Base-by-base conservation (phyloP, 2,888 invertebrate genomes). In the Sinotaia quadrata region DNA sequence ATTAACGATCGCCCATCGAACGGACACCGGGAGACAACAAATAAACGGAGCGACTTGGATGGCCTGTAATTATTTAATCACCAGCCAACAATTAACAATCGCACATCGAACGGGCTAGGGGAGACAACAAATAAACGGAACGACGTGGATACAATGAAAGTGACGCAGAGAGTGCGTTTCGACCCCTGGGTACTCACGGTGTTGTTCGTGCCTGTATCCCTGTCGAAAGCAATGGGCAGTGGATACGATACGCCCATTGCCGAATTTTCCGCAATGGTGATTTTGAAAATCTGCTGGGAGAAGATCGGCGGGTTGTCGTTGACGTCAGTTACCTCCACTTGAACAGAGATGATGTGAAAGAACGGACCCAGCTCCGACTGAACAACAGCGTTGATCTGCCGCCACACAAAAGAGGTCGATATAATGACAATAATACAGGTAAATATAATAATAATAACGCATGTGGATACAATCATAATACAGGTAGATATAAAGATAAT, bases 271-370 rank as follows among this genome's bases (percentile, higher is more conserved):
- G 70, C 65, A 15, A 73, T 37, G 47, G 49, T 44, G 31, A 73
- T 15, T 51, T 68, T 59, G 51, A 70, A 70, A 29, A 36, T 44
- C 3, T 54, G 37, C 60, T 73, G 69, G 29, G 68, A 56, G 58
- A 73, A 73, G 52, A 68, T 70, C n/a, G 73, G 73, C 3, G 68
- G 68, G 68, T 73, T 73, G 60, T 73, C 73, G 70, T 73, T 73
- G 44, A 73, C 61, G 47, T 73, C 73, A 27, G 57, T 59, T 21
- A 73, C 36, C 24, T 59, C 51, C 41, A 73, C 65, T 3, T 44
- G 36, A 24, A 73, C 65, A 33, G 37, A 15, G 57, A 73, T 68
- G 27, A 70, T 63, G 52, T 56, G 60, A 49, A 70, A 73, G 36
- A 73, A 73, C 2, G 47, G 37, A 2, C 68, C 65, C 33, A 63